phyloP scores from a whole-genome alignment of 2,888 invertebrate genomes.

The Clitarchus hookeri region DNA sequence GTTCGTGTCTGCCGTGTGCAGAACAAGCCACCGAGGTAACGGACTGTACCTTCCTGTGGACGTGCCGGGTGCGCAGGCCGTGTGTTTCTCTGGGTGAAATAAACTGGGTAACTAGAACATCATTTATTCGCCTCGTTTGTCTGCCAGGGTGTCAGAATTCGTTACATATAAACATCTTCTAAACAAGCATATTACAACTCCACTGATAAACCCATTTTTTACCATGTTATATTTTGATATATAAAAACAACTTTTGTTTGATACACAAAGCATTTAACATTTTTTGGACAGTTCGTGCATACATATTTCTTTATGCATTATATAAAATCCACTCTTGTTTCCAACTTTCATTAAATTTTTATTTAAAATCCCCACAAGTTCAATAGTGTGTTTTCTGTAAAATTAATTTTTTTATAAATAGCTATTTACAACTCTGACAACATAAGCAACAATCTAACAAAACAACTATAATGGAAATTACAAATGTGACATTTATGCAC shows the following conservation, averaged over 20 bases:
- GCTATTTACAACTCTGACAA: constrained; percentile 7
- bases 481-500: not conserved
- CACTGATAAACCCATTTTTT: constrained; percentile 17
- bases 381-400: constrained; percentile 10
- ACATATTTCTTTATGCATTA: constrained; percentile 22
- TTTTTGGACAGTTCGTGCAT: constrained; percentile 19
- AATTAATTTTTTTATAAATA: constrained; percentile 10
- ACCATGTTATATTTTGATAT: constrained; percentile 21
- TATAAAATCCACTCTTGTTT: constrained; percentile 24
- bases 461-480: not conserved
- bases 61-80: not conserved
- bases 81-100: not conserved
- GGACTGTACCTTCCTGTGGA: too few relatives aligned
- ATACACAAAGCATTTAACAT: constrained; percentile 22
- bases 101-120: constrained; percentile 17
- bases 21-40: too few relatives aligned
- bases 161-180: constrained; percentile 21
- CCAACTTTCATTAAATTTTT: constrained; percentile 15
- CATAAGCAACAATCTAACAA: not conserved
- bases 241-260: constrained; percentile 27
- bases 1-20: too few relatives aligned
- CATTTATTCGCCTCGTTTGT: constrained; percentile 4
- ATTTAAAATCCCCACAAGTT: constrained; percentile 3
- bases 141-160: constrained; percentile 23
- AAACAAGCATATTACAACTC: constrained; percentile 25